phyloP scores from a whole-genome alignment of 2,888 invertebrate genomes.

The Cheilosia vulpina region DNA sequence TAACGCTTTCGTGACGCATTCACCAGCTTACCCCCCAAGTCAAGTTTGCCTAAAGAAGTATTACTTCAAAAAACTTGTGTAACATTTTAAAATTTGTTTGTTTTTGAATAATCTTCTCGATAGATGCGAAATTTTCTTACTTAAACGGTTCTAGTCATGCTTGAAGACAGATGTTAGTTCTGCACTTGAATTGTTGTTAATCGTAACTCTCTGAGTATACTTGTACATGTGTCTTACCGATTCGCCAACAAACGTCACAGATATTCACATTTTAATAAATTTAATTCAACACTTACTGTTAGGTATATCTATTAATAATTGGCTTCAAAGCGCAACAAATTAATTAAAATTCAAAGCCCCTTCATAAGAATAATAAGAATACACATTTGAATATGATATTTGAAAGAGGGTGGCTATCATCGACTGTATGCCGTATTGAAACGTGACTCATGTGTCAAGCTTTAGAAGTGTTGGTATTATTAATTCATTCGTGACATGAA shows the following conservation, averaged over 20 bases:
- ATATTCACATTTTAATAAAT: neutral
- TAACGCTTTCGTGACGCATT: too few species aligned
- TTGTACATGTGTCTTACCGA: neutral
- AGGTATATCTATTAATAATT: neutral
- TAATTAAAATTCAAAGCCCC: conserved; percentile 35
- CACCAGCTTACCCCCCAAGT: too few species aligned
- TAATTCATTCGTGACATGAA: conserved; percentile 52
- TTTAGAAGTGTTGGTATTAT: conserved; percentile 12
- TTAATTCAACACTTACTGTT: neutral
- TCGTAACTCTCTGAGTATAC: too few species aligned
- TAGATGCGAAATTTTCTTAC: too few species aligned
- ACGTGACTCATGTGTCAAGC: conserved; percentile 48
- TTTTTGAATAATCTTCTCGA: too few species aligned
- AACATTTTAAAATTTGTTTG: too few species aligned
- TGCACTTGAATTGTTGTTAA: too few species aligned
- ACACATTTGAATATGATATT: conserved; percentile 39
- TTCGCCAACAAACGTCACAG: neutral
- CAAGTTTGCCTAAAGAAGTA: too few species aligned
- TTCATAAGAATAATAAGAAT: conserved; percentile 32
- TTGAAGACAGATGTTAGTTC: too few species aligned
- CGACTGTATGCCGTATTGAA: neutral
- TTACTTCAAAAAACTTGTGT: too few species aligned
- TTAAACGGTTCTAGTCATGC: too few species aligned
- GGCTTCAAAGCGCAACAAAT: neutral
- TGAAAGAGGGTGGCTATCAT: conserved; percentile 36